Evolutionary conservation across 2,888 invertebrate species (phyloP).

Genomic region (Cosmorhoe ocellata): DNA sequence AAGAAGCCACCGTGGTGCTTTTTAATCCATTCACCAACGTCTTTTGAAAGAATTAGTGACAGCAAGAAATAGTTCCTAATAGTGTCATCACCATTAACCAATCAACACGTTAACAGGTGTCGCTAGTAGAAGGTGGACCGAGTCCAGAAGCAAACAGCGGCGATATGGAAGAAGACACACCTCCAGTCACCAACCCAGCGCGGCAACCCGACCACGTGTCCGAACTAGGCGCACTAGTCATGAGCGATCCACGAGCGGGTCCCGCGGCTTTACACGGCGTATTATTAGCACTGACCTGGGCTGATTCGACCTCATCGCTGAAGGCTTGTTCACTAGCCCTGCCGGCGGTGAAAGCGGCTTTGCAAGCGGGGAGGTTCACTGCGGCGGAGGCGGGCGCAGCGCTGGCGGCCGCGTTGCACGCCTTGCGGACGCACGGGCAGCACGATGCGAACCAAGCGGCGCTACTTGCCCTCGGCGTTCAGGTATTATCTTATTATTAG

Average conservation of each 20-base stretch:
- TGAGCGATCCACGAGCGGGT: conserved; percentile 78
- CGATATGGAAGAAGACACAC: conserved; percentile 85
- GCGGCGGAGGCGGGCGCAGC: conserved; percentile 80
- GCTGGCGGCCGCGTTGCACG: conserved; percentile 89
- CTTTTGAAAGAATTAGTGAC: too few relatives aligned
- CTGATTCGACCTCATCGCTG: conserved; percentile 91
- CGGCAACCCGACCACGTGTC: conserved; percentile 85
- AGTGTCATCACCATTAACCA: background rate
- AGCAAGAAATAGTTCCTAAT: too few relatives aligned
- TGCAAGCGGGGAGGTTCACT: conserved; percentile 77
- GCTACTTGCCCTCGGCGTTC: conserved; percentile 90
- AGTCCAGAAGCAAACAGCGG: conserved; percentile 77
- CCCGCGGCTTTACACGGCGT: conserved; percentile 64
- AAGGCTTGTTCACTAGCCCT: conserved; percentile 90
- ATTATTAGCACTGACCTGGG: conserved; percentile 86
- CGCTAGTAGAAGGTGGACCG: conserved; percentile 87
- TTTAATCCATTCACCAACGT: too few relatives aligned
- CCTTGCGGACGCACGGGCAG: conserved; percentile 93
- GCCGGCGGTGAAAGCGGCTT: conserved; percentile 85
- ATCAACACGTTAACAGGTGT: conserved; percentile 75
- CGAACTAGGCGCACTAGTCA: conserved; percentile 89
- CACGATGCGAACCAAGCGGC: conserved; percentile 94
- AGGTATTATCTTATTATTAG: conserved; percentile 66
- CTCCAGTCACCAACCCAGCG: conserved; percentile 71
- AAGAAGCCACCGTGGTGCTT: too few relatives aligned